A percentile compares a stretch with the other conserved stretches of the same genome.
Conservation (phyloP, 2,113 vertebrate genomes). For the Macrotis lagotis region DNA sequence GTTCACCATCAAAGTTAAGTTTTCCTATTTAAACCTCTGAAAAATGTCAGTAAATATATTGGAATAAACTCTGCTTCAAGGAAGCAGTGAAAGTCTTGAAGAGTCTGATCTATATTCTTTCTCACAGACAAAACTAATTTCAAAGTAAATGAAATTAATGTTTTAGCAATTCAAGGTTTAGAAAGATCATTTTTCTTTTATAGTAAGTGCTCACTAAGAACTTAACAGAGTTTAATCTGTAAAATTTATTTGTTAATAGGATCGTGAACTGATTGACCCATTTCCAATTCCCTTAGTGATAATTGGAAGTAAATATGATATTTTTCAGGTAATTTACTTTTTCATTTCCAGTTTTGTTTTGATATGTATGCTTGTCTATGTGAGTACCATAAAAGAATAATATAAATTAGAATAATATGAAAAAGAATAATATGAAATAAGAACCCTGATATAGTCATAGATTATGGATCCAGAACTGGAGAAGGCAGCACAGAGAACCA, state of each 20-base stretch:
- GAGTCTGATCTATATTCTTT: neutral
- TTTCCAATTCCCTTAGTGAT: slow-evolving; percentile 95
- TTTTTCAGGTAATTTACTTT: slow-evolving; percentile 89
- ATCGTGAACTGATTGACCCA: slow-evolving; percentile 93
- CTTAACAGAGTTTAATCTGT: slow-evolving; percentile 15
- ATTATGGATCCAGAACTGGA: slow-evolving; percentile 4
- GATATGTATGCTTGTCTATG: neutral
- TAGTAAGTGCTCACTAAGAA: neutral
- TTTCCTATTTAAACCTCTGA: slow-evolving; percentile 39
- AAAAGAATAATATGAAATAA: slow-evolving; percentile 21
- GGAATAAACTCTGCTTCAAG: slow-evolving; percentile 24
- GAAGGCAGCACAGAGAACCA: slow-evolving; percentile 29
- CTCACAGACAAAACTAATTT: neutral
- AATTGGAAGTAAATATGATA: slow-evolving; percentile 96
- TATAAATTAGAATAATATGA: too few species aligned
- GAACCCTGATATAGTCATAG: neutral
- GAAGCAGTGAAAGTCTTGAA: slow-evolving; percentile 2
- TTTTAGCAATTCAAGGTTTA: slow-evolving; percentile 28
- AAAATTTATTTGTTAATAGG: slow-evolving; percentile 83
- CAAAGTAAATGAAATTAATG: slow-evolving; percentile 48
- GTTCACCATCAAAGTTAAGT: neutral
- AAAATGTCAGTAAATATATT: slow-evolving; percentile 33
- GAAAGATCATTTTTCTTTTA: neutral
- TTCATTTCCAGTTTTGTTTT: slow-evolving; percentile 9
- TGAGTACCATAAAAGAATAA: slow-evolving; percentile 2